A percentile compares a stretch with the other conserved stretches of the same genome.
Evolutionary conservation across 2,888 invertebrate species (phyloP).

Genomic region (Cryptosula pallasiana): DNA sequence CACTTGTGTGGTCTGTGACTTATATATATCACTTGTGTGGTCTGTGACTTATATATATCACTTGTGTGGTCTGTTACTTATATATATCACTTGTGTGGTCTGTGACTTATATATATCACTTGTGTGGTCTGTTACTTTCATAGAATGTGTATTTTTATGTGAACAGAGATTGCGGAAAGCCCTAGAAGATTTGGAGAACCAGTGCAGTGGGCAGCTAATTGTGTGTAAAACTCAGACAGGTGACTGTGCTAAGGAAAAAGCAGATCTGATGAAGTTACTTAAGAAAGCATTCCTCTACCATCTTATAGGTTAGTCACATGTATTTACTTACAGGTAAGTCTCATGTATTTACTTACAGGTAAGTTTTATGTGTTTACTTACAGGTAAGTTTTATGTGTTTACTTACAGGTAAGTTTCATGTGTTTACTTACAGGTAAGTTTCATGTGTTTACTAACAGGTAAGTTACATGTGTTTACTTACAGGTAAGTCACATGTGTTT

Average conservation of each 20-base stretch:
- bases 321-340: background rate
- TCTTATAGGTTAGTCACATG: constrained; percentile 31
- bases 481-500: too few species aligned
- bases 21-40: too few species aligned
- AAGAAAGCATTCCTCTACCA: constrained; percentile 33
- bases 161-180: constrained; percentile 25
- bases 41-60: too few species aligned
- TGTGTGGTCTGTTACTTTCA: too few species aligned
- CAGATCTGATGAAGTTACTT: constrained; percentile 33
- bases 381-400: background rate
- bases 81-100: too few species aligned
- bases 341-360: background rate
- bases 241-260: constrained; percentile 32
- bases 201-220: background rate
- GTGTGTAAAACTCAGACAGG: constrained; percentile 30
- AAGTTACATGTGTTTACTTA: too few species aligned
- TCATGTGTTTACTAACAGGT: background rate
- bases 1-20: too few species aligned
- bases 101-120: too few species aligned
- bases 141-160: too few species aligned
- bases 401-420: background rate
- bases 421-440: background rate
- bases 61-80: too few species aligned
- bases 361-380: background rate
- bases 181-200: constrained; percentile 9